phyloP scores from a whole-genome alignment of 2,113 vertebrate species.

The Carettochelys insculpta region DNA sequence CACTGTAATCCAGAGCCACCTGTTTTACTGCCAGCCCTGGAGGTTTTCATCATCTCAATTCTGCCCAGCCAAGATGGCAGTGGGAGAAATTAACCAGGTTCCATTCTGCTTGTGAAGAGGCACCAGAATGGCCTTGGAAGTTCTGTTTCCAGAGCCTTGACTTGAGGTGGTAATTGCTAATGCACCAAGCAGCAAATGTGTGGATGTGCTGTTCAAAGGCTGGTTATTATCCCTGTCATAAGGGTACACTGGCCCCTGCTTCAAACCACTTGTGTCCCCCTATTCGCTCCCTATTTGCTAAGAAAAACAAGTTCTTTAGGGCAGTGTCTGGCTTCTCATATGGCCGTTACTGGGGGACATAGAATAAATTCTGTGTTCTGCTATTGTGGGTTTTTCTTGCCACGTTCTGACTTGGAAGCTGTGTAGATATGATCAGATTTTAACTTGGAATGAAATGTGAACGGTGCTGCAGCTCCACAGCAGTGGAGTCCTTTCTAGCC shows the following conservation, averaged over 20 bases:
- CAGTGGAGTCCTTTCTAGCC: not conserved
- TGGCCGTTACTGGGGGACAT: not conserved
- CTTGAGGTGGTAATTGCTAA: fast-evolving
- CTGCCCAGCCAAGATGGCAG: not conserved
- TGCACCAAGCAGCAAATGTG: not conserved
- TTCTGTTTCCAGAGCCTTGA: not conserved
- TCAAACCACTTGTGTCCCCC: not conserved
- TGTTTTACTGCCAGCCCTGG: not conserved
- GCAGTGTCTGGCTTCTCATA: not conserved
- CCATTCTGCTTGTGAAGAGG: not conserved
- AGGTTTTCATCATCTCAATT: not conserved
- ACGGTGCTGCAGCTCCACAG: not conserved
- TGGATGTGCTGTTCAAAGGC: constrained; percentile 2
- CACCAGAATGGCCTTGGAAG: not conserved
- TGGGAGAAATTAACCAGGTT: not conserved
- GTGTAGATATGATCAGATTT: not conserved
- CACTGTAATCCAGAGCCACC: not conserved
- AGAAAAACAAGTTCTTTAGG: not conserved
- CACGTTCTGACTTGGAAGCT: constrained; percentile 3
- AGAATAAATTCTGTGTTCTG: not conserved
- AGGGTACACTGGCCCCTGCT: not conserved
- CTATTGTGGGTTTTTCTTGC: not conserved
- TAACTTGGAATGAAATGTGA: not conserved
- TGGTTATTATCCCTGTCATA: not conserved
- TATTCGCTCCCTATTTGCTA: not conserved